Evolutionary conservation across 2,888 invertebrate species (phyloP), one percentile per base, ranked within the genome.

Genomic region (Oligia strigilis): DNA sequence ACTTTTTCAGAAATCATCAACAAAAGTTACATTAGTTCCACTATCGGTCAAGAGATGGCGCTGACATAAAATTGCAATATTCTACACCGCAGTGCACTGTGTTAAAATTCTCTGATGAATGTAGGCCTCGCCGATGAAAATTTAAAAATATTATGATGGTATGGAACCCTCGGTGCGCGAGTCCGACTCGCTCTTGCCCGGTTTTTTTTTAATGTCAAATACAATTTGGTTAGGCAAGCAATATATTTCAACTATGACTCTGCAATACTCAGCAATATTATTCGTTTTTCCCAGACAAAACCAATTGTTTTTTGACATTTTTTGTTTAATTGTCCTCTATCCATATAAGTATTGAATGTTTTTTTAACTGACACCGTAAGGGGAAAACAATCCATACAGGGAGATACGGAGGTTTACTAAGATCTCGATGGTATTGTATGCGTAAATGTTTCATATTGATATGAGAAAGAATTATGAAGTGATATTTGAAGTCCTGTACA

Each of bases 231-330:
- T 29, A 19, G 13, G 19, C n/a, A 43, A 75, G 36, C 72, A 74
- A 52, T 70, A 52, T 74, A 49, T 43, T 75, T n/a, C 52, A 74
- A 76, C 8, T 60, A 75, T 75, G 75, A 17, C n/a, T 17, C 14
- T 13, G 17, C 36, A 58, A 17, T 75, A 60, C 46, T 74, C 17
- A 8, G 58, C 23, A 73, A 58, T 75, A 74, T 36, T 36, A 75
- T 43, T 72, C 3, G n/a, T n/a, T 36, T 46, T 17, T 66, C 36
- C 11, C 17, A 69, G 46, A 46, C 69, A 46, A 69, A 65, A 64
- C 8, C 13, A 70, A 70, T 29, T 19, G 11, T n/a, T 29, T 49
- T 29, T 49, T 29, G 64, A 29, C 17, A 8, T 62, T 62, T 62
- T 29, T 64, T 62, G 8, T 62, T 62, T 17, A 29, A 36, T 9